Conservation (phyloP, 2,113 vertebrate genomes). For the Machaerirhynchus nigripectus region DNA sequence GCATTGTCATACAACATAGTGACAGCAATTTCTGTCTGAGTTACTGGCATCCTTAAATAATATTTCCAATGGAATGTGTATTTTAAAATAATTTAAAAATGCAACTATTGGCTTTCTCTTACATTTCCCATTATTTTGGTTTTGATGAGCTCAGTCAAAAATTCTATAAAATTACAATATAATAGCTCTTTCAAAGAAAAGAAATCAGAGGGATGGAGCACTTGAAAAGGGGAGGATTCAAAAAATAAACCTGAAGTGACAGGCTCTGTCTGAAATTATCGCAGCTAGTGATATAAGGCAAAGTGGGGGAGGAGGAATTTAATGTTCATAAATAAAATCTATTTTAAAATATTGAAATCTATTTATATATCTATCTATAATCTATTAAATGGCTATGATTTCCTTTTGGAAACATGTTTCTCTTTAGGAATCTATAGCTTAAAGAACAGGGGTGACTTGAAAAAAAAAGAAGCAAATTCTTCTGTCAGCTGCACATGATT, state of each 20-base stretch:
- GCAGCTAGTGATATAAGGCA: background rate
- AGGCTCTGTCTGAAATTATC: background rate
- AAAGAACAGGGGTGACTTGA: background rate
- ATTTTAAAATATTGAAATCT: background rate
- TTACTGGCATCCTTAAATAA: background rate
- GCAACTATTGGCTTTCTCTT: background rate
- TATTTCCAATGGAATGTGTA: background rate
- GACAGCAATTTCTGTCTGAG: background rate
- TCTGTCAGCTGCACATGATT: constrained; percentile 9
- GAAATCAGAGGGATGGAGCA: background rate
- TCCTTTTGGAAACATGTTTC: background rate
- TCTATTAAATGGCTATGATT: background rate
- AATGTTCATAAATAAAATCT: background rate
- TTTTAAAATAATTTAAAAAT: background rate
- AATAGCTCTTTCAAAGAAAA: background rate
- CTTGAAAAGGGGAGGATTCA: background rate
- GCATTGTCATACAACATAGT: background rate
- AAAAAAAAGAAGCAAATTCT: background rate
- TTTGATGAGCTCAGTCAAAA: background rate
- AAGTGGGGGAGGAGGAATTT: background rate
- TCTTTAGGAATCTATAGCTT: background rate
- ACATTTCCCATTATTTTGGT: background rate
- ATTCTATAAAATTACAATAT: background rate
- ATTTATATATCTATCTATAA: too few relatives aligned
- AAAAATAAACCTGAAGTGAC: background rate